These are phyloP conservation scores for Coelopa pilipes DNA, from an alignment of 2,888 invertebrate genomes.

Conservation along the genomic window DNA sequence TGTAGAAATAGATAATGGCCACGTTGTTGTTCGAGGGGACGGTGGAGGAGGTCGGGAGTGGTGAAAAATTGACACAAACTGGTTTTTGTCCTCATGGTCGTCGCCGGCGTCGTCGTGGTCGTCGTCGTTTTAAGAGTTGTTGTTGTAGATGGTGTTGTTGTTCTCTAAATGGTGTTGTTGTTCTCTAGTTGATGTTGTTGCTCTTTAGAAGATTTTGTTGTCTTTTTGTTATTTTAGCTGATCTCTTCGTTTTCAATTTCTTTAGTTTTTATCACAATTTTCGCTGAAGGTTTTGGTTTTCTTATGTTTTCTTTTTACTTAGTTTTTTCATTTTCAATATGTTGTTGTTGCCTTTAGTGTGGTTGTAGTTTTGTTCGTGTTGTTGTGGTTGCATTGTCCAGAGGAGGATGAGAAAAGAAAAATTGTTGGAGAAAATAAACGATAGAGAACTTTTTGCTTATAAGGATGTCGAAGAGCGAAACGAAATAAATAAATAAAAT, in stretches of 20 bases:
- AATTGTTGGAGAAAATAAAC: too few species aligned
- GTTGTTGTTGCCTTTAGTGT: slow-evolving; percentile 15
- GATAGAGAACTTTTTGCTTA: not conserved
- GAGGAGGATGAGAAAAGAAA: too few species aligned
- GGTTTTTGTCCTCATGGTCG: too few species aligned
- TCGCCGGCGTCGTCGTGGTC: too few species aligned
- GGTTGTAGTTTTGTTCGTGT: not conserved
- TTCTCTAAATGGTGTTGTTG: too few species aligned
- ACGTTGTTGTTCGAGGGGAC: too few species aligned
- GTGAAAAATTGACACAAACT: too few species aligned
- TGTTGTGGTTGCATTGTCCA: not conserved
- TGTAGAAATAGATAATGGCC: slow-evolving; percentile 7
- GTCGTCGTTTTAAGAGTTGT: too few species aligned
- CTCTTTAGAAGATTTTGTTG: not conserved
- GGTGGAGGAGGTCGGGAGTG: too few species aligned
- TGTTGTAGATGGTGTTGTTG: too few species aligned
- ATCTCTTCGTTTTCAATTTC: slow-evolving; percentile 1
- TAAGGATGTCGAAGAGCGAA: too few species aligned
- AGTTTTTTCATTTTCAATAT: not conserved
- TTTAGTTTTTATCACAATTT: not conserved
- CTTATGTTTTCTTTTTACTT: not conserved
- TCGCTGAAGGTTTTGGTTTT: not conserved
- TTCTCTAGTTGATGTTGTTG: not conserved
- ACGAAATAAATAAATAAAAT: too few species aligned
- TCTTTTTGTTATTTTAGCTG: slow-evolving; percentile 17